These are phyloP conservation scores for Ondatra zibethicus DNA, from an alignment of 2,113 vertebrate species.

Conservation along the genomic window DNA sequence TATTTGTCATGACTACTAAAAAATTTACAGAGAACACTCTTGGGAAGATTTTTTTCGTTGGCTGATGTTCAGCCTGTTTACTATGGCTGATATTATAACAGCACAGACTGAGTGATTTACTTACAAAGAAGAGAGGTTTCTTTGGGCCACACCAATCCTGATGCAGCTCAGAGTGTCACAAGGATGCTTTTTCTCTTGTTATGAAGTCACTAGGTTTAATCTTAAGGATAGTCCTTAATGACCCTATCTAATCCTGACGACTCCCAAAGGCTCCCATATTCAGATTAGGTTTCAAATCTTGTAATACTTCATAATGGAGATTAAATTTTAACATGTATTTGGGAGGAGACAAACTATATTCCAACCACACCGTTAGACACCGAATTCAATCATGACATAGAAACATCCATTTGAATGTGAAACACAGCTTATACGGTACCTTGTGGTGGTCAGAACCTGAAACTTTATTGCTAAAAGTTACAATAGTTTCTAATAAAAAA, in stretches of 20 bases:
- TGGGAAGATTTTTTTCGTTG: not conserved
- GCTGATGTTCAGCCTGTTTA: not conserved
- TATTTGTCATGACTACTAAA: not conserved
- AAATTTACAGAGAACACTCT: not conserved
- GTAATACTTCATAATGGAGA: not conserved
- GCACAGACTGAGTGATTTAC: not conserved
- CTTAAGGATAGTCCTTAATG: not conserved
- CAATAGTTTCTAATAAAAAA: not conserved
- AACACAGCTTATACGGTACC: not conserved
- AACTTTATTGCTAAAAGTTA: not conserved
- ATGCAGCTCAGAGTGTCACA: not conserved
- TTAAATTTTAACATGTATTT: not conserved
- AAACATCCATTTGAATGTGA: not conserved
- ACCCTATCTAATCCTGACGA: not conserved
- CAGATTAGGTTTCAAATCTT: not conserved
- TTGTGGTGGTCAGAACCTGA: not conserved
- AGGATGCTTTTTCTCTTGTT: not conserved
- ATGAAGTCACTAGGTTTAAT: not conserved
- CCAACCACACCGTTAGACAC: not conserved
- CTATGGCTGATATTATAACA: not conserved
- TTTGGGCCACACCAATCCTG: not conserved
- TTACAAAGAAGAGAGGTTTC: not conserved
- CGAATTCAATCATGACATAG: not conserved
- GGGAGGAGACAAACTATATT: not conserved
- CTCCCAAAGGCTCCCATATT: not conserved